phyloP scores from a whole-genome alignment of 2,888 invertebrate species.

The Drosophila leonis region DNA sequence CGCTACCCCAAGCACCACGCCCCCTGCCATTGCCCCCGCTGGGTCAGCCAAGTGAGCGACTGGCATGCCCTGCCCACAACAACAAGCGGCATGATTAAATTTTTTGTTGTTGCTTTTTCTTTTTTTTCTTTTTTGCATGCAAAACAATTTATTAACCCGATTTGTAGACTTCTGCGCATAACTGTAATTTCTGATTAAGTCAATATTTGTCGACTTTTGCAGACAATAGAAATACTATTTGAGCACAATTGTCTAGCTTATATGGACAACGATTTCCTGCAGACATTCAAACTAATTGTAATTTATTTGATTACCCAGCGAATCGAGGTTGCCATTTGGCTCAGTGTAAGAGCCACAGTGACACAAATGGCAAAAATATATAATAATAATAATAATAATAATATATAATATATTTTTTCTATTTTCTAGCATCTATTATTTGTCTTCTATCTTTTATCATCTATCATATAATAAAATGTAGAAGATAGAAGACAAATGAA shows the following conservation, averaged over 20 bases:
- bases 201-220: neutral
- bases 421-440: neutral
- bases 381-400: neutral
- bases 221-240: neutral
- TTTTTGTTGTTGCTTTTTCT: neutral
- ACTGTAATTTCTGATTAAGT: neutral
- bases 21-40: neutral
- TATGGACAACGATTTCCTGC: constrained; percentile 3
- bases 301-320: neutral
- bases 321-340: neutral
- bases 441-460: no score
- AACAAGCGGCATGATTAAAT: neutral
- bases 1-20: neutral
- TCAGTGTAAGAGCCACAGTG: neutral
- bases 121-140: neutral
- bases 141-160: neutral
- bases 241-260: neutral
- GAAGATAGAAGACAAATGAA: no score
- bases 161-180: neutral
- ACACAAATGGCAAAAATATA: neutral
- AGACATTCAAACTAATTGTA: neutral
- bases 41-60: neutral
- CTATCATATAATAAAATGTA: no score
- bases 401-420: neutral
- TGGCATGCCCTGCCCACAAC: neutral